Percentiles rank a stretch among this genome's conserved stretches.
Evolutionary conservation across 2,113 vertebrate species (phyloP).

Genomic region (Cinclus mexicanus): DNA sequence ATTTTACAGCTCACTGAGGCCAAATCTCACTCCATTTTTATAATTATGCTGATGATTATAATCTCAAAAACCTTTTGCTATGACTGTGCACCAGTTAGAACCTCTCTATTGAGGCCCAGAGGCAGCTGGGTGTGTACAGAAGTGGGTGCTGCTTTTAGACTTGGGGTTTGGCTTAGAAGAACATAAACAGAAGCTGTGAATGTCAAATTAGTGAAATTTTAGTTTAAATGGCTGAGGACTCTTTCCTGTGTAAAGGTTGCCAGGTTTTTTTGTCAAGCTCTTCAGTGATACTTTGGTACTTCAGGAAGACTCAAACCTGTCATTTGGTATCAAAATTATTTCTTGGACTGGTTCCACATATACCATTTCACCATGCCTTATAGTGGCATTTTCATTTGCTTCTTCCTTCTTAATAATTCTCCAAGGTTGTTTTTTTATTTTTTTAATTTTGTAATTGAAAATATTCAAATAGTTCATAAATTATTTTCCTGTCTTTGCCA

Average conservation of each 20-base stretch:
- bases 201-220: neutral
- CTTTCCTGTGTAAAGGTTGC: neutral
- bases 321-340: neutral
- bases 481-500: slow-evolving; percentile 35
- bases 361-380: neutral
- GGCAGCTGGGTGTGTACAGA: neutral
- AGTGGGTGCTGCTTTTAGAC: neutral
- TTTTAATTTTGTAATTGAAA: slow-evolving; percentile 4
- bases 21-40: neutral
- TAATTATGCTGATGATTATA: slow-evolving; percentile 15
- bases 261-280: neutral
- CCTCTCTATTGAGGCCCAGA: neutral
- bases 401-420: neutral
- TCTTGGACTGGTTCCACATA: neutral
- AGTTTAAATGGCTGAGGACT: neutral
- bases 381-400: neutral
- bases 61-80: neutral
- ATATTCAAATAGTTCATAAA: slow-evolving; percentile 2
- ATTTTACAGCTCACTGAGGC: neutral
- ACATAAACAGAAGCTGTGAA: neutral
- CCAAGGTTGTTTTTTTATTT: neutral
- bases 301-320: neutral
- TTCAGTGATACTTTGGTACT: neutral
- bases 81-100: neutral
- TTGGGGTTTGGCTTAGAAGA: neutral